Base-by-base conservation (phyloP, 2,113 vertebrate genomes). In the Campylomormyrus numenius region DNA sequence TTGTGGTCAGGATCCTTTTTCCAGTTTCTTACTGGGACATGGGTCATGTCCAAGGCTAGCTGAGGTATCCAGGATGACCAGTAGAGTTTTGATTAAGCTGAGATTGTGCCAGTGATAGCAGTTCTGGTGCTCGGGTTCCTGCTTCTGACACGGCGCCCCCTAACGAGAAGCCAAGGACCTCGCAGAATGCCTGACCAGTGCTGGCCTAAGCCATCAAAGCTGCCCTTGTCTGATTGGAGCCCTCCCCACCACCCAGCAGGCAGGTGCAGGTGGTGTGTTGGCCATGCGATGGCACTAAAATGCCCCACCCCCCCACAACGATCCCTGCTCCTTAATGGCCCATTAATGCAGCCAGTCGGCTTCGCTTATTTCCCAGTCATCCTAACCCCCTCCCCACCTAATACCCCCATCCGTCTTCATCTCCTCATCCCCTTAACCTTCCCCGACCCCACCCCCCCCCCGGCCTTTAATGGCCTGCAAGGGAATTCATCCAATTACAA, bases 401-500 rank as follows among this genome's bases (percentile, higher is more conserved):
- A 96, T 96, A 95, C 94, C 94, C 94, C 94, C 94, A 95, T 96
- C 95, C 95, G 94, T 96, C 96, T 96, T 96, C 94, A 96, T 96
- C 95, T 95, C 94, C 92, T 49, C 90, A 94, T 93, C 92, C 94
- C 58, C 66, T 91, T 95, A 94, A 93, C 93, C 95, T 94, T 92
- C 93, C 90, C 93, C 74, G 93, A 94, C 94, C 93, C 88, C 90
- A 91, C 94, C 92, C 90, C 92, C n/a, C n/a, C 94, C 92, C 92
- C 52, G 8, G 70, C 66, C 17, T 85, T 90, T 95, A 95, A 95
- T 93, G 90, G 93, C 93, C 94, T 96, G 95, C 95, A 95, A 95
- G 95, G 96, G 95, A 96, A 96, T 96, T 96, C 93, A 96, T 95
- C 94, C 94, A 95, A 96, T 96, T 96, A 96, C 94, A 95, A 96